Base-by-base conservation (phyloP, 2,888 invertebrate species). In the Ochropleura leucogaster region DNA sequence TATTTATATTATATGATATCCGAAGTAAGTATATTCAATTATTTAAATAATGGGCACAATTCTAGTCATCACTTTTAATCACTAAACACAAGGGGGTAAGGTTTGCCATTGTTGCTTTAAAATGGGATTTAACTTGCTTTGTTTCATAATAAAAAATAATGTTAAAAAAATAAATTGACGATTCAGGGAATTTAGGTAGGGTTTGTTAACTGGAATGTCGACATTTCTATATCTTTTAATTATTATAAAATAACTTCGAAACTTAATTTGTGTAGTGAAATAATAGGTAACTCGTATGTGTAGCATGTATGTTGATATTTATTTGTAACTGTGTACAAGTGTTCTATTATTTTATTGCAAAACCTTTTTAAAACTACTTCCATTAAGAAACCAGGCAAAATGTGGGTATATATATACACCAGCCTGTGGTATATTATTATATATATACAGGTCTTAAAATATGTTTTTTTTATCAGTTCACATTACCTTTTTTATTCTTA, bases 301-400 rank as follows among this genome's bases (percentile, higher is more conserved):
- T 89, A 89, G 90, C 89, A 89, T 90, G 89, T 89, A 87, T 76
- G 78, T 82, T 77, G 89, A 87, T 76, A 79, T 81, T 77, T 77
- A 69, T 78, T 70, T 74, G 69, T 65, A 76, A 67, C 68, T 80
- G 70, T 71, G 66, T 83, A 76, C 79, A 79, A 68, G 30, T 60
- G 46, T 68, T 67, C 18, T 4, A 46, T 1, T 0, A 55, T 79
- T 66, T 74, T 67, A 67, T 64, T 77, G 12, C 1, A 42, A 9
- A n/a, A 55, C 46, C 6, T 4, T 40, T 59, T 44, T 30, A 14
- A 42, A 62, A 44, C 44, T 7, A 7, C 3, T 0, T 0, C 4
- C 0, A 7, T 30, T 0, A 59, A 18, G 9, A 40, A 59, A 9
- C 4, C 9, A 12, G 18, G 59, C 40, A 59, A 40, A 42, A n/a